Evolutionary conservation across 2,888 invertebrate genomes (phyloP), one percentile per base, ranked within the genome.

Genomic region (Ariolimax columbianus): DNA sequence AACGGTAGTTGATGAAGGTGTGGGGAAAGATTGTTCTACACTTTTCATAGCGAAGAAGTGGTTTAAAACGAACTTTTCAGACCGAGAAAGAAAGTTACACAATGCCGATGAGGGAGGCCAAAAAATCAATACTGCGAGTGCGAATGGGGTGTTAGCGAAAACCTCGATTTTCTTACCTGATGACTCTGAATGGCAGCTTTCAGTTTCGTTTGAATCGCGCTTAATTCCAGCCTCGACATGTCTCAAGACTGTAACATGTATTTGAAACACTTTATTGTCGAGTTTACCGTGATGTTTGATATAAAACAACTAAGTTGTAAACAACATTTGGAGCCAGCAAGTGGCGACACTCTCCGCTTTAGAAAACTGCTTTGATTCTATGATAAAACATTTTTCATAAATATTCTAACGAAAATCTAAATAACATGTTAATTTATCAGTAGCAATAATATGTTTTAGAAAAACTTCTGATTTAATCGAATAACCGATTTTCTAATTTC

Each of bases 111-210:
- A 78, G 77, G 59, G 68, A 70, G 77, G 77, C 36, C 43, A 63
- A 70, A 81, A 83, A 86, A 86, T 86, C 86, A 81, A 86, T 86
- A 83, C 17, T 73, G 51, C 38, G 82, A 83, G 86, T 38, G 77
- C 59, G 84, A 81, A 59, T 68, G 75, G 70, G 83, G 86, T 86
- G 87, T 87, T 79, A 85, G 75, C 51, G 47, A 83, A 81, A 79
- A 81, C 55, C 75, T 43, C 38, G 40, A n/a, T 55, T 80, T 82
- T 55, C 89, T 86, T 90, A 93, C 93, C 93, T 93, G 93, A 89
- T 93, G 93, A 89, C 89, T 92, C 89, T 92, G 92, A 84, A 93
- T 93, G 40, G 93, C 92, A 84, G 90, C 88, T 89, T 92, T 93
- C 84, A 93, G 89, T 88, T 92, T 91, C 43, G 88, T 89, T 87